Evolutionary conservation across 30 jellyfish, hydroid and myxozoan species (phyloP).

Genomic region (Phacellophora camtschatica): DNA sequence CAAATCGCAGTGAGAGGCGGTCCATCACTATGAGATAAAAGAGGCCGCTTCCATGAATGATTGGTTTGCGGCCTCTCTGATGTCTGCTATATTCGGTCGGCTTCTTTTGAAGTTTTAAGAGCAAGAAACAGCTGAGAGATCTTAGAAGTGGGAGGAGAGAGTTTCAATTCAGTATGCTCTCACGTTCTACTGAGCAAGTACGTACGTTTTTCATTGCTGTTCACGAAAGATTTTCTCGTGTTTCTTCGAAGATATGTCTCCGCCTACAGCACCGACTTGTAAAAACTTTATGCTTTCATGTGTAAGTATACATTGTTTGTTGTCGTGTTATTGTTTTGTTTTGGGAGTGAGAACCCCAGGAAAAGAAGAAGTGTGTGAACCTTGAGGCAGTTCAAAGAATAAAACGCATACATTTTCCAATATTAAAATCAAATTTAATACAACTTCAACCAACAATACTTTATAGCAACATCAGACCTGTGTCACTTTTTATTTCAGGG

Average conservation of each 20-base stretch:
- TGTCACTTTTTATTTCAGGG: too few relatives aligned
- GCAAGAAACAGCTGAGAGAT: conserved; percentile 97
- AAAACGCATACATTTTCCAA: too few relatives aligned
- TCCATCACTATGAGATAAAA: conserved; percentile 88
- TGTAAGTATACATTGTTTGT: conserved; percentile 56
- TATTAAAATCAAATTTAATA: too few relatives aligned
- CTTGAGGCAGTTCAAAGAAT: conserved; percentile 3
- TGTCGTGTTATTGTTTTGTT: neutral
- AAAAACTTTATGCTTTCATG: conserved; percentile 72
- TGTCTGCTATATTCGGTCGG: conserved; percentile 99
- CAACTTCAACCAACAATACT: too few relatives aligned
- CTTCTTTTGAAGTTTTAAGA: conserved; percentile 88
- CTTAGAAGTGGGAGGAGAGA: conserved; percentile 84
- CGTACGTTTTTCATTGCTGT: conserved; percentile 27
- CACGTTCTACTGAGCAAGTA: conserved; percentile 43
- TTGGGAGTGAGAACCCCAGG: neutral
- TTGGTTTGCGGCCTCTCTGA: conserved; percentile 99
- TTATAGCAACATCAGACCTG: too few relatives aligned
- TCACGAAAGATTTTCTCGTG: neutral
- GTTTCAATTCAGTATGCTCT: conserved; percentile 51
- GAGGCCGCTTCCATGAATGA: conserved; percentile 98
- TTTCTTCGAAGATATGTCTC: conserved; percentile 39
- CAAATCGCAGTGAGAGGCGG: conserved; percentile 99
- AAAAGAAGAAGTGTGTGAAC: neutral
- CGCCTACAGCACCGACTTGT: conserved; percentile 66